phyloP scores from a whole-genome alignment of 2,888 invertebrate species.

The Diplolepis rosae region DNA sequence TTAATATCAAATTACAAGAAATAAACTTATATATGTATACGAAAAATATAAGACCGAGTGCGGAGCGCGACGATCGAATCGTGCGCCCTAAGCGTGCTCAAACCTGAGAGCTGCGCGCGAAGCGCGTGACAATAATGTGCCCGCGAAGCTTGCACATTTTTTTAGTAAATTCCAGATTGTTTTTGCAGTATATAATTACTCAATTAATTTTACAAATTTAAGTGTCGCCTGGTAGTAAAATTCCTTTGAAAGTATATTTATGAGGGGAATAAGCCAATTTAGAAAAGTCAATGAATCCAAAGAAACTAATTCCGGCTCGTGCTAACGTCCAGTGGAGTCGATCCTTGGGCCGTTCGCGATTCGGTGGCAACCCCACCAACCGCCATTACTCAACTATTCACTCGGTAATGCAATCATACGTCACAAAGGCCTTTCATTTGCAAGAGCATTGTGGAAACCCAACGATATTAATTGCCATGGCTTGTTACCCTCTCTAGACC shows the following conservation, averaged over 20 bases:
- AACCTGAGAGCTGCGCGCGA: no score
- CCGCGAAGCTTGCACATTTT: no score
- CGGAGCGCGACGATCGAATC: no score
- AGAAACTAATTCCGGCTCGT: slow-evolving; percentile 42
- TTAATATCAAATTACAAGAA: no score
- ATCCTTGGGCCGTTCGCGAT: slow-evolving; percentile 44
- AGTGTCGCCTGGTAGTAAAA: no score
- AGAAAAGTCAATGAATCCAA: slow-evolving; percentile 11
- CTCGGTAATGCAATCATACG: slow-evolving; percentile 74
- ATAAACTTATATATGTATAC: no score
- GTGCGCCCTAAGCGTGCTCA: no score
- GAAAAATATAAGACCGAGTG: no score
- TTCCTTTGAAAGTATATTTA: not conserved
- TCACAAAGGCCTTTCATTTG: slow-evolving; percentile 75
- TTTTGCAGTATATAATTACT: no score
- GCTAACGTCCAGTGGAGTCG: slow-evolving; percentile 28
- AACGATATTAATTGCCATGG: slow-evolving; percentile 74
- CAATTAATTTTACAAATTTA: no score
- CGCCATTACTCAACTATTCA: slow-evolving; percentile 74
- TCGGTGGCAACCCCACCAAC: slow-evolving; percentile 44
- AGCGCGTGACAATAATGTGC: no score
- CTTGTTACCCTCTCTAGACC: slow-evolving; percentile 68
- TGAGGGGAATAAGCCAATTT: not conserved
- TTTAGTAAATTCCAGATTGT: no score
- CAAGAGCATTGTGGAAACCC: slow-evolving; percentile 74